Evolutionary conservation across 2,113 vertebrate genomes (phyloP).

Genomic region (Eidolon helvum): DNA sequence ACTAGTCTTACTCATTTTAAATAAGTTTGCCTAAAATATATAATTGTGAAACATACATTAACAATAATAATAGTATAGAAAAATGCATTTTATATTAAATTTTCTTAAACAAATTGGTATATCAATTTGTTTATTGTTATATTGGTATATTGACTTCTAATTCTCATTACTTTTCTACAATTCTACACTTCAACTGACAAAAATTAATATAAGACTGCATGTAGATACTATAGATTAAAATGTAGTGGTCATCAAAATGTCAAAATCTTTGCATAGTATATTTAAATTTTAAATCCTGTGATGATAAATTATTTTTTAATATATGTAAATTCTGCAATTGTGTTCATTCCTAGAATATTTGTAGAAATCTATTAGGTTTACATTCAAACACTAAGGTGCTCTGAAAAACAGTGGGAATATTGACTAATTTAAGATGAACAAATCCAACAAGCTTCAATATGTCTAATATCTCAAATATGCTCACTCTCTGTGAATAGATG

Average conservation of each 20-base stretch:
- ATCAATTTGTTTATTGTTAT: background rate
- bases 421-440: background rate
- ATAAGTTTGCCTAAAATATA: background rate
- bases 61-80: background rate
- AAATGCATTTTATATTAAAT: background rate
- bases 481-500: background rate
- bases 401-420: background rate
- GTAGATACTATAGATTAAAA: background rate
- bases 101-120: background rate
- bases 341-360: background rate
- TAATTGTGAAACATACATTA: background rate
- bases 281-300: background rate
- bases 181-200: background rate
- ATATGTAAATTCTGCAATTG: background rate
- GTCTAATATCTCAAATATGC: background rate
- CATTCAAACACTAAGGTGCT: background rate
- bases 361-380: background rate
- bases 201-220: background rate
- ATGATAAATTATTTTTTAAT: background rate
- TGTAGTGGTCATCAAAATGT: background rate
- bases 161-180: background rate
- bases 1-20: background rate
- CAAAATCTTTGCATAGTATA: background rate
- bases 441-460: background rate
- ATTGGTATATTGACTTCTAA: background rate